phyloP scores from a whole-genome alignment of 2,888 invertebrate species.

The Ectemnius lituratus region DNA sequence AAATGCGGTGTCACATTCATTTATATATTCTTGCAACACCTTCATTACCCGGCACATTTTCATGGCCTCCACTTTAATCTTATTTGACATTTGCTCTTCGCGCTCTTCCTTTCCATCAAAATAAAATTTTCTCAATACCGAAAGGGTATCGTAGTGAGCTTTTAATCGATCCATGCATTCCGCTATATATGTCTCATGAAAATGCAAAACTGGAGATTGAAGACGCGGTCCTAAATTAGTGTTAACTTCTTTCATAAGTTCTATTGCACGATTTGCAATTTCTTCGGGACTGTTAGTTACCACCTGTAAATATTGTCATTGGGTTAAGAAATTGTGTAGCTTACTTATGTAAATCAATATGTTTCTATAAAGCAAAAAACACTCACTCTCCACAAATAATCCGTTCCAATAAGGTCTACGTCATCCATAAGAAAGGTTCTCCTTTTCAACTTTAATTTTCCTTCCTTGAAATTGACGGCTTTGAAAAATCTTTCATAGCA shows the following conservation, averaged over 20 bases:
- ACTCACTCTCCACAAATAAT: conserved; percentile 95
- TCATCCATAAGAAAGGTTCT: conserved; percentile 94
- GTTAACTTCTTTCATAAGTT: conserved; percentile 93
- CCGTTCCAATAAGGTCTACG: conserved; percentile 95
- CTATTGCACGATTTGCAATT: conserved; percentile 94
- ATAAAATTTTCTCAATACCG: conserved; percentile 80
- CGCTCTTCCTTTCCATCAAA: conserved; percentile 76
- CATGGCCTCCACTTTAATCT: conserved; percentile 84
- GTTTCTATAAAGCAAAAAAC: background rate
- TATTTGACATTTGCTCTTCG: conserved; percentile 77
- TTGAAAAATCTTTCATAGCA: conserved; percentile 93
- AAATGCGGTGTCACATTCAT: conserved; percentile 94
- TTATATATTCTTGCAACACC: conserved; percentile 96
- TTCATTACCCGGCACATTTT: conserved; percentile 96
- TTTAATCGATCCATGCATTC: conserved; percentile 94
- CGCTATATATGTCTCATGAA: conserved; percentile 94
- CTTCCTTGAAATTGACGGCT: conserved; percentile 96
- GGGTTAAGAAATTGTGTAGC: background rate
- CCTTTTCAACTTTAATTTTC: conserved; percentile 92
- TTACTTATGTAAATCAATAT: background rate
- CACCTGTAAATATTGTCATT: conserved; percentile 80
- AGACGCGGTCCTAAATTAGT: conserved; percentile 94
- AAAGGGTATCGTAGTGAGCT: conserved; percentile 91
- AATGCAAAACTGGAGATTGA: conserved; percentile 87
- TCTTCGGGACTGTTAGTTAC: conserved; percentile 95